These are phyloP conservation scores for Chorisops tibialis DNA, from an alignment of 2,888 invertebrate species.

Conservation along the genomic window DNA sequence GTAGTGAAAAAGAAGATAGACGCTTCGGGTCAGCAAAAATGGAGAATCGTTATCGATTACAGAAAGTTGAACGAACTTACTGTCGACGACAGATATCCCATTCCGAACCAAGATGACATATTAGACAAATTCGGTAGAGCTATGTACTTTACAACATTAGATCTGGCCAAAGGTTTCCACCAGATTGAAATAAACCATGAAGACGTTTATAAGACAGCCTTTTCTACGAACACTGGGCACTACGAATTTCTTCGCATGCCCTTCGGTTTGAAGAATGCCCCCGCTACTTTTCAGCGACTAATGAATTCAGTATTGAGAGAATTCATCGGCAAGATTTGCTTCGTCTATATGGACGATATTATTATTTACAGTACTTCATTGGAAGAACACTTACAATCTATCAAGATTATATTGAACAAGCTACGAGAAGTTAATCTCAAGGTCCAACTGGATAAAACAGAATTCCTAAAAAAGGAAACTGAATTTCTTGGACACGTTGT, in stretches of 20 bases:
- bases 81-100: too few species aligned
- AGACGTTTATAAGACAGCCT: slow-evolving; percentile 39
- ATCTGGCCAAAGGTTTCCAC: slow-evolving; percentile 21
- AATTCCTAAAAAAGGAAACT: slow-evolving; percentile 18
- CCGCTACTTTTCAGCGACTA: slow-evolving; percentile 35
- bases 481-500: slow-evolving; percentile 39
- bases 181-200: slow-evolving; percentile 24
- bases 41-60: too few species aligned
- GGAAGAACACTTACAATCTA: background rate
- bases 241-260: slow-evolving; percentile 43
- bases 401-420: background rate
- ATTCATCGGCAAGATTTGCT: slow-evolving; percentile 26
- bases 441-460: background rate
- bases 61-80: too few species aligned
- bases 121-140: too few species aligned
- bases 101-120: too few species aligned
- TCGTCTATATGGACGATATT: slow-evolving; percentile 32
- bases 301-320: slow-evolving; percentile 36
- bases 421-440: background rate
- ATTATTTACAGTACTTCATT: slow-evolving; percentile 2
- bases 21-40: too few species aligned
- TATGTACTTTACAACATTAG: too few species aligned
- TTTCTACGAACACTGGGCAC: slow-evolving; percentile 33
- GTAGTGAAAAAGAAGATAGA: too few species aligned
- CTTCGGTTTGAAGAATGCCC: slow-evolving; percentile 47